These are phyloP conservation scores for Gavia stellata DNA, from an alignment of 2,113 vertebrate species.

Conservation along the genomic window DNA sequence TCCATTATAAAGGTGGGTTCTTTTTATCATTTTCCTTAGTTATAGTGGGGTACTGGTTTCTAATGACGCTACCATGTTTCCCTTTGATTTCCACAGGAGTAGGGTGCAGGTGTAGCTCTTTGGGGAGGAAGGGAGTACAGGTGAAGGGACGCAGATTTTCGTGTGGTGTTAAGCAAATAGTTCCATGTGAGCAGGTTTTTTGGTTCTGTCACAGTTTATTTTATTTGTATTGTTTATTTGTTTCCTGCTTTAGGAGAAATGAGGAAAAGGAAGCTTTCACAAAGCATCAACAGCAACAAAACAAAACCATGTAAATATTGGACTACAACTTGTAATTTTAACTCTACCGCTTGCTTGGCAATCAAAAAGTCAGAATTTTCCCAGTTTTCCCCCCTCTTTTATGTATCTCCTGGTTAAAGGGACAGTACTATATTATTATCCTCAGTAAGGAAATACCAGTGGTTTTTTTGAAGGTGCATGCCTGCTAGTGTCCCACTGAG, in stretches of 20 bases:
- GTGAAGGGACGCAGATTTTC: background rate
- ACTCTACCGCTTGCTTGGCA: too few species aligned
- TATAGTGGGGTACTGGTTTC: background rate
- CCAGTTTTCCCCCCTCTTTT: background rate
- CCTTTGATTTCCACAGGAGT: background rate
- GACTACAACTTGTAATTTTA: too few species aligned
- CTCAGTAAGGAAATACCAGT: background rate
- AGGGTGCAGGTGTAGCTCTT: background rate
- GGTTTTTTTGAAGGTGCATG: rapidly evolving
- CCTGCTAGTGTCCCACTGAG: background rate
- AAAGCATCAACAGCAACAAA: background rate
- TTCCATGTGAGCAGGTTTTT: background rate
- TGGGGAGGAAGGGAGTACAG: background rate
- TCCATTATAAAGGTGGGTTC: background rate
- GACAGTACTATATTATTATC: rapidly evolving
- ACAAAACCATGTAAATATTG: rapidly evolving
- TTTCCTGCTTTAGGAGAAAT: background rate
- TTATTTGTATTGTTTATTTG: background rate
- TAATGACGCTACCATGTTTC: background rate
- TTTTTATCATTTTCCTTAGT: background rate
- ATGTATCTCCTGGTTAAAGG: background rate
- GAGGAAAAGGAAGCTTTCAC: background rate
- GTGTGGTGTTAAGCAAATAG: background rate
- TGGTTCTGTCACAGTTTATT: background rate
- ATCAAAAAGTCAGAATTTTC: background rate